Evolutionary conservation across 1,140 invertebrate species (phyloP).

Genomic region (Neodiprion pinetum): DNA sequence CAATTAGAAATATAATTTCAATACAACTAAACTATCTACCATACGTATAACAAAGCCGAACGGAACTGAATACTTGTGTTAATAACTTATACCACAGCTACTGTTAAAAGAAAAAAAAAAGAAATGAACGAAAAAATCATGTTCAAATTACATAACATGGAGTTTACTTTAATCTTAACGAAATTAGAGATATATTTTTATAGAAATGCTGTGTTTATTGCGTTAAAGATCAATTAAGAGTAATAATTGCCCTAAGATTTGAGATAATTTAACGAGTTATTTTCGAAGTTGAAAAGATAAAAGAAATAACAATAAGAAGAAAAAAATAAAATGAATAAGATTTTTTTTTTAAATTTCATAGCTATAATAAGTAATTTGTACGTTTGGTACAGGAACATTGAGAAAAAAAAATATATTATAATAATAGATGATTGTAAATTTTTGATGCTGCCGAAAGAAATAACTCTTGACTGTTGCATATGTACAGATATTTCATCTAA

Average conservation of each 20-base stretch:
- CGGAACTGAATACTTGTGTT: slow-evolving; percentile 1
- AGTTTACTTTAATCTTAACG: not conserved
- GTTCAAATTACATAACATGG: too few species aligned
- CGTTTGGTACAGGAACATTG: not conserved
- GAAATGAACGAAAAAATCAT: too few species aligned
- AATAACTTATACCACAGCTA: not conserved
- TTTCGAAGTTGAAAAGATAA: not conserved
- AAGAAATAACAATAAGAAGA: slow-evolving; percentile 4
- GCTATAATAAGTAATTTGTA: not conserved
- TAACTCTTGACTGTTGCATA: slow-evolving; percentile 35
- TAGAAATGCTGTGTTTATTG: slow-evolving; percentile 37
- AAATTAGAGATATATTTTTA: slow-evolving; percentile 46
- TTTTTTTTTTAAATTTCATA: not conserved
- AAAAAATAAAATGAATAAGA: not conserved
- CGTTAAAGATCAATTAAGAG: slow-evolving; percentile 29
- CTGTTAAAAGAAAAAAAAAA: not conserved
- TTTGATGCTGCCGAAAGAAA: slow-evolving; percentile 33
- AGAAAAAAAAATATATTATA: slow-evolving; percentile 13
- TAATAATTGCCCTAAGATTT: slow-evolving; percentile 27
- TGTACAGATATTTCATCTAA: slow-evolving; percentile 40
- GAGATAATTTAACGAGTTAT: slow-evolving; percentile 21
- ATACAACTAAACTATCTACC: not conserved
- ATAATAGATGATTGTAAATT: slow-evolving; percentile 39
- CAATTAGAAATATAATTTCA: not conserved
- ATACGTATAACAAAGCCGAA: not conserved